A percentile compares a stretch with the other conserved stretches of the same genome.
phyloP scores from a whole-genome alignment of 2,113 vertebrate species.

The Maccullochella peelii region DNA sequence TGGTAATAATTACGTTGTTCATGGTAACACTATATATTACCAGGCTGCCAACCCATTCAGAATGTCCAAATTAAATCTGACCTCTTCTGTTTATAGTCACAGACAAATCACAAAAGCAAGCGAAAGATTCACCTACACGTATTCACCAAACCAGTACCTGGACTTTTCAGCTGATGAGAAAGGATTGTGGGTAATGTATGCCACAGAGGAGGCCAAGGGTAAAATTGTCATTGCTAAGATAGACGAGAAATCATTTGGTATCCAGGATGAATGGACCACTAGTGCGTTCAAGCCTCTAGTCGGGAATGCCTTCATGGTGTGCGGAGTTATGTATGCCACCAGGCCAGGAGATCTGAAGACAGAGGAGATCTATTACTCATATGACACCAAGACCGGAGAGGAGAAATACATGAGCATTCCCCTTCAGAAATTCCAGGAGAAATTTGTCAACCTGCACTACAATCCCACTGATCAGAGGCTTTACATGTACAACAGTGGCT shows the following conservation, averaged over 20 bases:
- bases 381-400: constrained; percentile 67
- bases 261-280: constrained; percentile 74
- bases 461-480: constrained; percentile 85
- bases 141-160: constrained; percentile 58
- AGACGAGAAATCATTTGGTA: constrained; percentile 65
- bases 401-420: constrained; percentile 66
- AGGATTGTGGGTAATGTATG: constrained; percentile 80
- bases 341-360: constrained; percentile 58
- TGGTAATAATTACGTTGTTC: constrained; percentile 65
- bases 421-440: constrained; percentile 81
- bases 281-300: constrained; percentile 66
- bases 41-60: constrained; percentile 52
- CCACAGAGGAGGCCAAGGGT: constrained; percentile 70
- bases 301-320: constrained; percentile 81
- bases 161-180: constrained; percentile 81
- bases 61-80: constrained; percentile 66
- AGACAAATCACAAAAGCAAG: constrained; percentile 60
- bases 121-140: constrained; percentile 56
- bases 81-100: constrained; percentile 23
- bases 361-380: constrained; percentile 81
- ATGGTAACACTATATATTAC: constrained; percentile 63
- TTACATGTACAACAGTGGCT: constrained; percentile 73
- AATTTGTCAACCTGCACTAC: constrained; percentile 81
- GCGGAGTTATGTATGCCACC: constrained; percentile 78
- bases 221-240: constrained; percentile 75